A percentile compares a stretch with the other conserved stretches of the same genome.
phyloP scores from a whole-genome alignment of 2,888 invertebrate genomes.

The Cephus rjabovi region DNA sequence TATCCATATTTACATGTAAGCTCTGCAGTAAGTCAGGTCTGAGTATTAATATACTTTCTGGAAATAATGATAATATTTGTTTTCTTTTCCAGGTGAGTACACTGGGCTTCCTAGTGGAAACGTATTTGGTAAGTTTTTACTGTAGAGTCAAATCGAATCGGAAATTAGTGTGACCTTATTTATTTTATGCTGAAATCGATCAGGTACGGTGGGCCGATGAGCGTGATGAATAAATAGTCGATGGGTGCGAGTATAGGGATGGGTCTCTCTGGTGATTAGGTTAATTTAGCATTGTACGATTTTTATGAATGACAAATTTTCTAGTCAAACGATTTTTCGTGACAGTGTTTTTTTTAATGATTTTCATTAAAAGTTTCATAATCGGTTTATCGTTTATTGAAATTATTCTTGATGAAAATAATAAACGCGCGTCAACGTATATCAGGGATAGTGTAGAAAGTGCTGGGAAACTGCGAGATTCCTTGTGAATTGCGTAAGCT shows the following conservation, averaged over 20 bases:
- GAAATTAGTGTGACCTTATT: not conserved
- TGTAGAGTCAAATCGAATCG: not conserved
- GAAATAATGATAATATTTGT: not conserved
- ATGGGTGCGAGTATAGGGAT: not conserved
- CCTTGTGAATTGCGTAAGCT: constrained; percentile 45
- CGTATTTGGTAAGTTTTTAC: not conserved
- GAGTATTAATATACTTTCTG: not conserved
- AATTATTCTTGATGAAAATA: not conserved
- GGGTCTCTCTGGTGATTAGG: not conserved
- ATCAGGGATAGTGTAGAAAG: constrained; percentile 44
- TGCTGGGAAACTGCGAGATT: constrained; percentile 47
- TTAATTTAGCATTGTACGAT: not conserved
- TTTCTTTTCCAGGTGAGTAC: not conserved
- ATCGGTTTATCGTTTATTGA: not conserved
- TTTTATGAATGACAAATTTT: not conserved
- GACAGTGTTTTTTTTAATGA: not conserved
- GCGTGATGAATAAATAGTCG: not conserved
- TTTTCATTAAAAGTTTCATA: not conserved
- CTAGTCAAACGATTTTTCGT: not conserved
- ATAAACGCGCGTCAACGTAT: not conserved
- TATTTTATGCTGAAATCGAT: not conserved
- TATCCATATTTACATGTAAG: not conserved
- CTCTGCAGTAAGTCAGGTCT: not conserved
- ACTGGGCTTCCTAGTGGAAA: not conserved
- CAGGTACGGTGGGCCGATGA: not conserved